A percentile compares a stretch with the other conserved stretches of the same genome.
Evolutionary conservation across 2,888 invertebrate genomes (phyloP).

Genomic region (Cheilosia urbana): DNA sequence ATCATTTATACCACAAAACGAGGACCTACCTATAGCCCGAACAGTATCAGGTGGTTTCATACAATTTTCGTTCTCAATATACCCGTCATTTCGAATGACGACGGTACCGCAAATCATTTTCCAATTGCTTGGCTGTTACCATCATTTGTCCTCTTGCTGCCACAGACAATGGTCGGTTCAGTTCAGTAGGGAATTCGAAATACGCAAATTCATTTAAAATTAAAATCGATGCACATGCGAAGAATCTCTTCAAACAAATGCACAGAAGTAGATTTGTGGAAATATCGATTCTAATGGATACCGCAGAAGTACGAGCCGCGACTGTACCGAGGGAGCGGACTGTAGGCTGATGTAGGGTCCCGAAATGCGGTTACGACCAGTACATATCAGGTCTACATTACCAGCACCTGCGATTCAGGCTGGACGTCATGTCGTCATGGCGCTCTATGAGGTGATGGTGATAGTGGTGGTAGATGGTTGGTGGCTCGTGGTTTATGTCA

Average conservation of each 20-base stretch:
- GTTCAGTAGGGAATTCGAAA: slow-evolving; percentile 21
- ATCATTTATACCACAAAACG: slow-evolving; percentile 4
- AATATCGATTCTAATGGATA: slow-evolving; percentile 37
- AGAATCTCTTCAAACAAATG: slow-evolving; percentile 44
- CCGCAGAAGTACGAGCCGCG: slow-evolving; percentile 31
- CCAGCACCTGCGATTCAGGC: slow-evolving; percentile 44
- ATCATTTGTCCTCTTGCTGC: slow-evolving; percentile 1
- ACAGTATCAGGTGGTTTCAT: neutral
- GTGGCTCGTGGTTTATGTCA: slow-evolving; percentile 39
- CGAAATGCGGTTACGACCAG: slow-evolving; percentile 14
- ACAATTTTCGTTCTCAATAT: slow-evolving; percentile 29
- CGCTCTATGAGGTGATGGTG: slow-evolving; percentile 10
- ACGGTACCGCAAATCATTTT: slow-evolving; percentile 55
- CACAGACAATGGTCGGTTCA: neutral
- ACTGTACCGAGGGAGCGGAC: neutral
- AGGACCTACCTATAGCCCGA: neutral
- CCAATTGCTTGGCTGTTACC: slow-evolving; percentile 41
- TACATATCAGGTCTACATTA: slow-evolving; percentile 8
- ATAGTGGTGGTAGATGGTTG: slow-evolving; percentile 22
- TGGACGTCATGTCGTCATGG: neutral
- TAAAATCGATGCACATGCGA: slow-evolving; percentile 44
- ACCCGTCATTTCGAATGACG: slow-evolving; percentile 13
- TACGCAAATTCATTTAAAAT: slow-evolving; percentile 62
- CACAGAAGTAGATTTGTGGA: slow-evolving; percentile 18
- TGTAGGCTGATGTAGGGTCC: neutral